Evolutionary conservation across 2,888 invertebrate genomes (phyloP), one percentile per base, ranked within the genome.

Genomic region (Luffia ferchaultella): DNA sequence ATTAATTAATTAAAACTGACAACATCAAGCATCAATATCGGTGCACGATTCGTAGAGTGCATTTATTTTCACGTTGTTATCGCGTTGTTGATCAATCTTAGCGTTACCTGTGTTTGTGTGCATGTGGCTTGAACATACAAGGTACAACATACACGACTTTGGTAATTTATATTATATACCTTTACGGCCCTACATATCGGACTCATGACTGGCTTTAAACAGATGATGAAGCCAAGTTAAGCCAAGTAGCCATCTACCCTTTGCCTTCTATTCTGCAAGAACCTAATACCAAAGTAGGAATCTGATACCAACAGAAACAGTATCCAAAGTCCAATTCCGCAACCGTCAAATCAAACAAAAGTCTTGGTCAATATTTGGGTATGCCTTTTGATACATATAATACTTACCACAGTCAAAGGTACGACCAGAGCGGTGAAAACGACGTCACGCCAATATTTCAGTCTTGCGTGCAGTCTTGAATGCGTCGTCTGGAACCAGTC

Each of bases 341-440:
- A 12, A 30, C 30, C 3, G 30, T 3, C 30, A 12, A 12, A 30
- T 30, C 12, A 12, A 30, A 30, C 12, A 30, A 7, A 30, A 12
- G 30, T 7, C 12, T 30, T 30, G 12, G 12, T 30, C 30, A 30
- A 12, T 30, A 12, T 30, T 30, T 3, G 30, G 12, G 30, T 30
- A 30, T 7, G 12, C 30, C 3, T 12, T 12, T 7, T 30, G 12
- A 30, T 30, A 30, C 12, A 30, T 30, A n/a, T n/a, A n/a, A 7
- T 7, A 30, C 67, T 70, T 42, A 79, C 80, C 65, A 72, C 42
- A 0, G 82, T 77, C 12, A 69, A 64, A 0, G 80, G 82, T 1
- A 79, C 60, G 1, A 79, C 76, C 7, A 76, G 56, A 0, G 71
- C 70, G 1, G 60, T 63, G 60, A 76, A 83, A 1, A 72, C 17